Conservation (phyloP, 2,888 invertebrate species). For the Osmoderma eremita region DNA sequence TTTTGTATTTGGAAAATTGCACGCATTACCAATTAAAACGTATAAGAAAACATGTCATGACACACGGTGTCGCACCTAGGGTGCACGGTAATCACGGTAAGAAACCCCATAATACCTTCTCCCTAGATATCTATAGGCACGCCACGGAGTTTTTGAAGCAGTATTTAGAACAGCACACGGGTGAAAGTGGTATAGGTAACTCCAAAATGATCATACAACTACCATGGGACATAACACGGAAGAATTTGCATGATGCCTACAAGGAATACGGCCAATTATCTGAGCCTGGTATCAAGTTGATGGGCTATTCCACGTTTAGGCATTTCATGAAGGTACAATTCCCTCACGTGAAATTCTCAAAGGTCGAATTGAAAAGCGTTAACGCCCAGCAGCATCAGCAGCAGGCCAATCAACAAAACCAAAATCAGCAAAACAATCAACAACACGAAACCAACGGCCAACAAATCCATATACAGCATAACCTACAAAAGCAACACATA, state of each 20-base stretch:
- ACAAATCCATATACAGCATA: conserved; percentile 60
- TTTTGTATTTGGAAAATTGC: conserved; percentile 81
- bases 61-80: conserved; percentile 80
- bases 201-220: conserved; percentile 67
- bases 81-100: conserved; percentile 84
- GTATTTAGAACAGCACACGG: conserved; percentile 75
- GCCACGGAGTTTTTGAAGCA: conserved; percentile 81
- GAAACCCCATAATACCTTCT: conserved; percentile 83
- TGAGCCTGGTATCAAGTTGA: conserved; percentile 76
- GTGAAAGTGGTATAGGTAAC: conserved; percentile 65
- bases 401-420: conserved; percentile 63
- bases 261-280: conserved; percentile 77
- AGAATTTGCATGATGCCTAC: conserved; percentile 79
- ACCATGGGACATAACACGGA: conserved; percentile 70
- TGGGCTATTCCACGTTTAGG: conserved; percentile 84
- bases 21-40: conserved; percentile 82
- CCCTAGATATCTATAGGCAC: conserved; percentile 80
- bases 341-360: conserved; percentile 77
- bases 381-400: conserved; percentile 66
- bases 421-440: conserved; percentile 60
- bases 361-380: conserved; percentile 69
- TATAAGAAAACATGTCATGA: conserved; percentile 81
- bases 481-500: conserved; percentile 61
- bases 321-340: conserved; percentile 86
- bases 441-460: conserved; percentile 51